Evolutionary conservation across 2,888 invertebrate species (phyloP), one percentile per base, ranked within the genome.

Genomic region (Leptinotarsa peninsularis): DNA sequence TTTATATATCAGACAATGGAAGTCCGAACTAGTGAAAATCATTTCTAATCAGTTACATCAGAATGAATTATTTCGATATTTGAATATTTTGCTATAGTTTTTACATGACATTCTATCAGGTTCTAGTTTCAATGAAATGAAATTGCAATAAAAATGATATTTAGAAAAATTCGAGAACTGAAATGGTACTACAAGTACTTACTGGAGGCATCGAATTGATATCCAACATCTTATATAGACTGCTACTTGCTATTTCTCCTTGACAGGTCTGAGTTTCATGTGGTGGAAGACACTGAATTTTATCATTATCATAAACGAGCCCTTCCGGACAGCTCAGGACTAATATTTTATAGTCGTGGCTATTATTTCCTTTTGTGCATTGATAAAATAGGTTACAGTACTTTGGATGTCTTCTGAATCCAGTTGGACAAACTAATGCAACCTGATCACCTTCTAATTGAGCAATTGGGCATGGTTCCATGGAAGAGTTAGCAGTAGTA

Each of bases 361-460:
- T 92, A 49, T 92, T 90, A 74, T 91, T 91, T 33, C 76, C 75
- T 81, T 91, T 91, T 21, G 93, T 93, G 83, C 96, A 96, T 87
- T 96, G 96, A 85, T 96, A 96, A 89, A 96, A 95, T 82, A 94
- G 88, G 84, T 94, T 94, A 83, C 96, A 96, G 84, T 93, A 93
- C 85, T 94, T 94, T 0, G 96, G 95, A 90, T 96, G 95, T 79
- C 95, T 90, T 84, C 91, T 91, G 88, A 96, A 96, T 54, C 95
- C 95, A 7, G 95, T 94, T 13, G 96, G 96, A 85, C 96, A 96
- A 2, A 95, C 91, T 74, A 93, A 91, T 17, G 93, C 88, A 78
- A 93, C 90, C 88, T 96, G 95, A 78, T 94, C 93, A 23, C 92
- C 91, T 71, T 93, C 92, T 14, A 93, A 89, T 81, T 93, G 91